phyloP scores from a whole-genome alignment of 2,797 vertebrate species.

The Cossypha niveicapilla region DNA sequence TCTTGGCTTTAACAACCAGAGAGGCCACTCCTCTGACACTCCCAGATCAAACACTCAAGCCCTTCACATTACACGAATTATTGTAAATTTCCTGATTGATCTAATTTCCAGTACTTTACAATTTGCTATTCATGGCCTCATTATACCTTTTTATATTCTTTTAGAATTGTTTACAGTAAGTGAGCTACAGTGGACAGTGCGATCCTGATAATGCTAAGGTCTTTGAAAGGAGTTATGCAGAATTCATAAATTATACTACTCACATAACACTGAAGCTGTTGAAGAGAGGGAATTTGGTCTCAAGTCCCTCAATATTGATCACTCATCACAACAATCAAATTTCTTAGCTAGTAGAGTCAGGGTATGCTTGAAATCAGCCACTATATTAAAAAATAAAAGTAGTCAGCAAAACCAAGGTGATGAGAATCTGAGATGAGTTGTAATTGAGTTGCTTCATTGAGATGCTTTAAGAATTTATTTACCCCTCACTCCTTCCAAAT shows the following conservation, averaged over 20 bases:
- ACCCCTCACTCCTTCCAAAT: background rate
- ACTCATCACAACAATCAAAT: background rate
- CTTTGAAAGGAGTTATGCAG: background rate
- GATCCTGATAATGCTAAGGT: background rate
- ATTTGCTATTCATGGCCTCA: background rate
- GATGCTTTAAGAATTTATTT: background rate
- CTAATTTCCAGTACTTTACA: background rate
- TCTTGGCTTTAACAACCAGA: background rate
- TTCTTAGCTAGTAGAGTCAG: background rate
- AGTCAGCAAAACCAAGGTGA: background rate
- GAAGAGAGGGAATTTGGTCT: background rate
- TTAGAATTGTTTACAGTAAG: background rate
- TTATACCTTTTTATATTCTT: background rate
- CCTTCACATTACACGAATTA: background rate
- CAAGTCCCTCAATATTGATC: background rate
- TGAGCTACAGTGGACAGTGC: background rate
- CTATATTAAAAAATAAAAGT: background rate
- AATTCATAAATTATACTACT: background rate
- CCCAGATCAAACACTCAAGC: background rate
- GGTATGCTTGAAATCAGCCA: background rate
- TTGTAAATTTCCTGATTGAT: background rate
- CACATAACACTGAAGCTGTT: background rate
- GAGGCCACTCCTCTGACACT: background rate
- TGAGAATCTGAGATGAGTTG: background rate
- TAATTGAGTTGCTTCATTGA: background rate